Base-by-base conservation (phyloP, 2,888 invertebrate species). In the Hypomecis atomaria region DNA sequence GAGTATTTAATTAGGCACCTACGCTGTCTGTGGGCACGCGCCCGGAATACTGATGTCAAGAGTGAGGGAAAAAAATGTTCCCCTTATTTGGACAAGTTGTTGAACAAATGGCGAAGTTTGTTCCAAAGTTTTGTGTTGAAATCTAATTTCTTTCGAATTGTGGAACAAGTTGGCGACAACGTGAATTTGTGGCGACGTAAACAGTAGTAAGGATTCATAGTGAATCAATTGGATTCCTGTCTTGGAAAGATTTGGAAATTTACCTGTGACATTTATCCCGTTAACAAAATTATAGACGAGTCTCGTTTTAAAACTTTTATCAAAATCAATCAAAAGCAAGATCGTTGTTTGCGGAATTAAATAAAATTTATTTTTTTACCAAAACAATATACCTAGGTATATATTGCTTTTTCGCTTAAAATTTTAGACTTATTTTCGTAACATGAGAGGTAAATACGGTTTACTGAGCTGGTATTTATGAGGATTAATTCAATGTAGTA, bases 1-100 rank as follows among this genome's bases (percentile, higher is more conserved):
- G 73, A 67, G 73, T 75, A 78, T 76, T 75, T 75, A 74, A 76
- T 80, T 76, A 77, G 72, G 70, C 65, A 71, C 75, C 72, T 67
- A 73, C 65, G 64, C 63, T 69, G 69, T 66, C 69, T 66, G 65
- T 66, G 37, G 45, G 38, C 9, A 63, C 69, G 70, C 44, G 59
- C 47, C 47, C 48, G 49, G 71, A 71, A 70, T 73, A 70, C 60
- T 66, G 65, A 73, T 65, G 53, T 33, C 47, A 40, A 1, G 37
- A 13, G 42, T 42, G 53, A 55, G 48, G 59, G 57, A 54, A 47
- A 59, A 56, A 56, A 62, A 62, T 59, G 55, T 53, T 49, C 10
- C 34, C 43, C 13, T 55, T 45, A 59, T 49, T 55, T 43, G 56
- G 50, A 59, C 58, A 58, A 62, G 43, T 59, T 62, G 60, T 60